Evolutionary conservation across 2,888 invertebrate species (phyloP), one percentile per base, ranked within the genome.

Genomic region (Rapana venosa): DNA sequence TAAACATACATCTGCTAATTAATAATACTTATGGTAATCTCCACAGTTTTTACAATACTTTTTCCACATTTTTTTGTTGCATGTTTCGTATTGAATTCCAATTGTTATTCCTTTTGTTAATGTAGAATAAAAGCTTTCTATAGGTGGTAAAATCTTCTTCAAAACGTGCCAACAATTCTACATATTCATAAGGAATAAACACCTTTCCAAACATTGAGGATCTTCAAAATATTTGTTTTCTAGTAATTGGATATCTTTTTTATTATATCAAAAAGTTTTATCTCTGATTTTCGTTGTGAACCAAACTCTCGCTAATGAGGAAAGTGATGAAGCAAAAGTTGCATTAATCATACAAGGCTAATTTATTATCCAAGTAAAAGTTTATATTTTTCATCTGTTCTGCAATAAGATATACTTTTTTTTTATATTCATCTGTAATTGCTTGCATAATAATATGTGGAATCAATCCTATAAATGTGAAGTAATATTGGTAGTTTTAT

Each of bases 171-270:
- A n/a, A n/a, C 4, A 11, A n/a, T n/a, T 74, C 74, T 5, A 74
- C n/a, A n/a, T 74, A 74, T 74, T 74, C n/a, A n/a, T 74, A 74
- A 74, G 74, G 74, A n/a, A n/a, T 74, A 74, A 74, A 26, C 2
- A n/a, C 74, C 74, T 74, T 74, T 74, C 0, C 47, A 74, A n/a
- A n/a, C 0, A 26, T n/a, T n/a, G n/a, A 26, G 26, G 47, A 47
- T 47, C 74, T n/a, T 74, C n/a, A n/a, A 74, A 74, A n/a, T 32
- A 81, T 15, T 61, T 83, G 5, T n/a, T n/a, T n/a, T n/a, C 32
- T 83, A 66, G 15, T 83, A 88, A 61, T 88, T 36, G 35, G 32
- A 81, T 5, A 15, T 22, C 81, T 61, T 30, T 35, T 61, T 47
- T 47, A 8, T 47, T 2, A 47, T 47, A 47, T 47, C 47, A 5